Percentiles rank a stretch among this genome's conserved stretches.
phyloP scores from a whole-genome alignment of 2,113 vertebrate genomes.

The Coregonus clupeaformis region DNA sequence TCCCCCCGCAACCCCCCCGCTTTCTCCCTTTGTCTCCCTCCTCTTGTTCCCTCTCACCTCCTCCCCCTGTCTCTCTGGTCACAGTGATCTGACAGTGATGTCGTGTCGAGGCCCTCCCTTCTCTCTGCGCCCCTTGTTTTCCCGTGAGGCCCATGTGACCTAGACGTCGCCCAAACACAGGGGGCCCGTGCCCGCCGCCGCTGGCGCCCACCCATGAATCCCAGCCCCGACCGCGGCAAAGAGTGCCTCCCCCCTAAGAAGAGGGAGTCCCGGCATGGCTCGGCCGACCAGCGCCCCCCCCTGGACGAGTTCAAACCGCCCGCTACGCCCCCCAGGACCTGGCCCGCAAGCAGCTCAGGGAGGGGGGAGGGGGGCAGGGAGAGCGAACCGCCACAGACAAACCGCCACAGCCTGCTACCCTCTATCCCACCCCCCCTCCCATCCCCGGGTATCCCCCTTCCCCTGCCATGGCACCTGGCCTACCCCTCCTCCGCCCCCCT shows the following conservation, averaged over 20 bases:
- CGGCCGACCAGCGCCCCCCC: slow-evolving; percentile 52
- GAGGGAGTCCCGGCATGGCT: slow-evolving; percentile 77
- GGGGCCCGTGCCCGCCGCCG: slow-evolving; percentile 60
- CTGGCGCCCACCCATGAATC: slow-evolving; percentile 80
- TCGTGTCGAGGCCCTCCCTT: slow-evolving; percentile 61
- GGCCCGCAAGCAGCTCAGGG: slow-evolving; percentile 50
- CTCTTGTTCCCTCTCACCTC: slow-evolving; percentile 7
- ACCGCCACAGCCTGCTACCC: slow-evolving; percentile 51
- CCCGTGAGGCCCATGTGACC: slow-evolving; percentile 80
- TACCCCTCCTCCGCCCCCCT: slow-evolving; percentile 61
- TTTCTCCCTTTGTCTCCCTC: background rate
- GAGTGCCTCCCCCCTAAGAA: slow-evolving; percentile 82
- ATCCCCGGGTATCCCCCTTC: slow-evolving; percentile 43
- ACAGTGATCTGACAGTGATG: slow-evolving; percentile 70
- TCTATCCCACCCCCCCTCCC: slow-evolving; percentile 58
- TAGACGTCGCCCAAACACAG: slow-evolving; percentile 68
- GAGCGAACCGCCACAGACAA: slow-evolving; percentile 39
- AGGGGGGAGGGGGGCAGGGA: slow-evolving; percentile 64
- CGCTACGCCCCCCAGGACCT: slow-evolving; percentile 66
- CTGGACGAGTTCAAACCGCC: slow-evolving; percentile 77
- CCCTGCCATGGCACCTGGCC: slow-evolving; percentile 69
- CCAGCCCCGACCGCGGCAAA: slow-evolving; percentile 76
- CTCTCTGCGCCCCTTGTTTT: slow-evolving; percentile 67
- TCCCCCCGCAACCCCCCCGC: background rate
- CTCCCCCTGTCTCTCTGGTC: slow-evolving; percentile 42